These are phyloP conservation scores for Nibea coibor DNA, from an alignment of 2,113 vertebrate species.

Conservation along the genomic window DNA sequence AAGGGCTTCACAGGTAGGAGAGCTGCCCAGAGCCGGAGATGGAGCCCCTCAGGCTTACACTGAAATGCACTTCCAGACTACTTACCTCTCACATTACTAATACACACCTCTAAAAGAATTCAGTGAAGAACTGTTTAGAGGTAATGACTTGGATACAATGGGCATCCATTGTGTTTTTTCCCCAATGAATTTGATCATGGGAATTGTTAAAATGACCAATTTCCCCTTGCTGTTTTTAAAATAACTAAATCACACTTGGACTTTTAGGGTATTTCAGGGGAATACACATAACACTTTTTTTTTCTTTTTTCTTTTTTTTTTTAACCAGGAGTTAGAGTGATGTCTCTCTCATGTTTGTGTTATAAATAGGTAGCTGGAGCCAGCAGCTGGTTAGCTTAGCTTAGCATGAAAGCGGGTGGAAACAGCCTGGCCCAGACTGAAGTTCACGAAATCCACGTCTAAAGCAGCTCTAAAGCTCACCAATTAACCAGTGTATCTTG, in stretches of 20 bases:
- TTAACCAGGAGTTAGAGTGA: neutral
- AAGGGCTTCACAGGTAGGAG: constrained; percentile 71
- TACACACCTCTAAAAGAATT: constrained; percentile 64
- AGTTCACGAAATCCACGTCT: neutral
- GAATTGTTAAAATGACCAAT: constrained; percentile 56
- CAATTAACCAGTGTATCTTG: neutral
- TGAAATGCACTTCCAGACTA: constrained; percentile 61
- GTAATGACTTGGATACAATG: constrained; percentile 65
- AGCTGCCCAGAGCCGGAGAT: constrained; percentile 69
- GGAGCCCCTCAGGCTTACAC: constrained; percentile 62
- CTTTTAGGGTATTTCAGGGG: neutral
- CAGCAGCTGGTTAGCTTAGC: neutral
- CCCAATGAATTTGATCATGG: constrained; percentile 41
- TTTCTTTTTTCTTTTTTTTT: neutral
- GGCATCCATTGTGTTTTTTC: constrained; percentile 64
- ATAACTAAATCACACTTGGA: constrained; percentile 9
- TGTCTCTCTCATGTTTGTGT: neutral
- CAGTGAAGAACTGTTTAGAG: constrained; percentile 60
- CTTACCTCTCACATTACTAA: constrained; percentile 70
- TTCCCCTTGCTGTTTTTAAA: constrained; percentile 47
- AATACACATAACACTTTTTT: neutral
- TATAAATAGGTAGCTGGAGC: too few relatives aligned
- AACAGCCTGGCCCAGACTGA: neutral
- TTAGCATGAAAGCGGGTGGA: neutral
- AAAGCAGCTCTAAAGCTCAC: neutral